Conservation (phyloP, 2,113 vertebrate species). For the Notothenia coriiceps region DNA sequence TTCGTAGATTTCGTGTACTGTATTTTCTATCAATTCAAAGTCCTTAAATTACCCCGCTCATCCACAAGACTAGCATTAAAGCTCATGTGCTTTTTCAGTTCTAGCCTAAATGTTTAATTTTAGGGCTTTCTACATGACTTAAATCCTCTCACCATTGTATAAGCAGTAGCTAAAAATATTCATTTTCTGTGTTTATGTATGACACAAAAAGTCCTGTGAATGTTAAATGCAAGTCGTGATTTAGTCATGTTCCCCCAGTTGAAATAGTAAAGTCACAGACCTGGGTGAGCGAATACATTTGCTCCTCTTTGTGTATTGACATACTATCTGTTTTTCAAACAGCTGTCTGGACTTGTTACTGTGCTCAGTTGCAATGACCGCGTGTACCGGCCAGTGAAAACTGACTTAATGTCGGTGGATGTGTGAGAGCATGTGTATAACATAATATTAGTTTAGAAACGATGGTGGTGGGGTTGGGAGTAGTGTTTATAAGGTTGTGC, state of each 20-base stretch:
- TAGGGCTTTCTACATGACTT: conserved; percentile 63
- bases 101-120: conserved; percentile 74
- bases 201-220: conserved; percentile 48
- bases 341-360: conserved; percentile 63
- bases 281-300: conserved; percentile 48
- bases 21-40: conserved; percentile 8
- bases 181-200: conserved; percentile 52
- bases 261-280: conserved; percentile 53
- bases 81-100: conserved; percentile 45
- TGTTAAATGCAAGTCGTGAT: conserved; percentile 42
- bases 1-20: neutral
- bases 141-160: conserved; percentile 40
- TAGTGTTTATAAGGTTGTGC: conserved; percentile 74
- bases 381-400: conserved; percentile 54
- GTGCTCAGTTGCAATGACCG: conserved; percentile 61
- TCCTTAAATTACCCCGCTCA: conserved; percentile 15
- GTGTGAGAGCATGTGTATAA: conserved; percentile 55
- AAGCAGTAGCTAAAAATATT: conserved; percentile 70
- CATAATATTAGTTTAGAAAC: conserved; percentile 77
- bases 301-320: conserved; percentile 54
- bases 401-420: conserved; percentile 64
- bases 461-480: conserved; percentile 60
- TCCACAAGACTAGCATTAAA: conserved; percentile 21
- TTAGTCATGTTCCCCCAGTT: conserved; percentile 38
- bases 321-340: conserved; percentile 67